phyloP scores from a whole-genome alignment of 2,888 invertebrate genomes.

The Xiphydria camelus region DNA sequence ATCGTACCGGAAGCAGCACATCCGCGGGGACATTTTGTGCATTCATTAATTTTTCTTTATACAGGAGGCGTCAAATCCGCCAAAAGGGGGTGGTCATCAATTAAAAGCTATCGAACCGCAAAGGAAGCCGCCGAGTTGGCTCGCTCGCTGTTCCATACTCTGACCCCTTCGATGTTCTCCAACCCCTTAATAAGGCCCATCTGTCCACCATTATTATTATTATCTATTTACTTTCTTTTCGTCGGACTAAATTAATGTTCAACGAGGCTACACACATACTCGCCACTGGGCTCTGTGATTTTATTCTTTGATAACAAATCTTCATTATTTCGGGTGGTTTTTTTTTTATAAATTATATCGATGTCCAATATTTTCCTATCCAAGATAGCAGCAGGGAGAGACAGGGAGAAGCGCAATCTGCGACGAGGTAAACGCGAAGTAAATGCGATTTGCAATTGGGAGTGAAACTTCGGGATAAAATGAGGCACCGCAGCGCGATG shows the following conservation, averaged over 20 bases:
- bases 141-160: conserved; percentile 85
- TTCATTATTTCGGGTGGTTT: conserved; percentile 38
- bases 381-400: conserved; percentile 35
- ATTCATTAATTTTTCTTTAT: conserved; percentile 11
- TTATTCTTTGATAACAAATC: conserved; percentile 43
- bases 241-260: conserved; percentile 46
- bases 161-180: conserved; percentile 65
- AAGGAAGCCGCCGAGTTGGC: conserved; percentile 83
- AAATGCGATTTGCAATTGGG: no score
- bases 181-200: conserved; percentile 37
- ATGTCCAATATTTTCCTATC: conserved; percentile 31
- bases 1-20: no score
- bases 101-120: conserved; percentile 77
- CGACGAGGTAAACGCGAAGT: no score
- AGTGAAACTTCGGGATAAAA: no score
- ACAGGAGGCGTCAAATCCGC: conserved; percentile 89
- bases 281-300: conserved; percentile 35
- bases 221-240: conserved; percentile 45
- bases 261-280: conserved; percentile 30
- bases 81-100: conserved; percentile 78
- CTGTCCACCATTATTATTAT: conserved; percentile 44
- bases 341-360: conserved; percentile 38
- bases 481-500: no score
- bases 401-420: no score
- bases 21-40: no score